Evolutionary conservation across 2,113 vertebrate genomes (phyloP).

Genomic region (Laterallus jamaicensis): DNA sequence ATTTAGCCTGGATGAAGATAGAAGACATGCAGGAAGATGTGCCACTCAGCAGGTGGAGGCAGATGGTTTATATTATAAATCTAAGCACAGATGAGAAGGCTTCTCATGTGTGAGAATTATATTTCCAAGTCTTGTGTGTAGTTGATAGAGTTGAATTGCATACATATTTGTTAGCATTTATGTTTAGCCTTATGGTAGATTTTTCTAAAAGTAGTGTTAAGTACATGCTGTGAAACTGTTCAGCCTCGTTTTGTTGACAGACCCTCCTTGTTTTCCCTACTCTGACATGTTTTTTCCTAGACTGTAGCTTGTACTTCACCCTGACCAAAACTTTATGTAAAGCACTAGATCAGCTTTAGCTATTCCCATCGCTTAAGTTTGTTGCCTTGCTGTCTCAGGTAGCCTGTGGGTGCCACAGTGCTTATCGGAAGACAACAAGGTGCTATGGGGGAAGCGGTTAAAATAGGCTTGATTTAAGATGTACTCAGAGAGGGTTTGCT

Average conservation of each 20-base stretch:
- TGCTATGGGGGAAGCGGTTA: not conserved
- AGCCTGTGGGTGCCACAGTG: not conserved
- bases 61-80: not conserved
- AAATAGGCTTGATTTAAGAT: not conserved
- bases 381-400: not conserved
- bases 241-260: not conserved
- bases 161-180: not conserved
- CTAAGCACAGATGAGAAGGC: not conserved
- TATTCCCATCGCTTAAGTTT: not conserved
- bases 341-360: not conserved
- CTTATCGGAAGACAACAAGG: not conserved
- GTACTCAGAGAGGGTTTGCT: not conserved
- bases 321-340: not conserved
- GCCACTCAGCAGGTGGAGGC: not conserved
- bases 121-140: not conserved
- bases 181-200: not conserved
- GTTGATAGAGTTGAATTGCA: not conserved
- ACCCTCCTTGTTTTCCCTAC: not conserved
- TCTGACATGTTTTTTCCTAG: not conserved
- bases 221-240: not conserved
- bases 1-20: not conserved
- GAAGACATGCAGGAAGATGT: not conserved
- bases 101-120: not conserved
- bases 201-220: not conserved
- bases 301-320: not conserved